A percentile compares a stretch with the other conserved stretches of the same genome.
These are phyloP conservation scores for Hyles vespertilio DNA, from an alignment of 1,140 invertebrate genomes.

Conservation along the genomic window DNA sequence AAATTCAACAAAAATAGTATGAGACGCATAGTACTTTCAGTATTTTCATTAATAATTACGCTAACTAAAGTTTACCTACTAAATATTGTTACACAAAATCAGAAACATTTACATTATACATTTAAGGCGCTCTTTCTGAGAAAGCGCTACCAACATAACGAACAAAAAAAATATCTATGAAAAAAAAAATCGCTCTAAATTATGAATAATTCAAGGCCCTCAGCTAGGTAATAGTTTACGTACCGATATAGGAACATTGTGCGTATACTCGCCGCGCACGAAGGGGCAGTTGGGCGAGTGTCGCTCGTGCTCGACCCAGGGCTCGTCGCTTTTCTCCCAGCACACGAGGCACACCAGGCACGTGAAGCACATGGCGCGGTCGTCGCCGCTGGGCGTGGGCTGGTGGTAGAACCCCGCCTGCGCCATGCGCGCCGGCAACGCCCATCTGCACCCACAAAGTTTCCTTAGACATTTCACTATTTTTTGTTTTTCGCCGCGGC, in stretches of 20 bases:
- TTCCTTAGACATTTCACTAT: slow-evolving; percentile 1
- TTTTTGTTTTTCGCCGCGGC: too few species aligned
- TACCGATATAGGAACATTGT: slow-evolving; percentile 92
- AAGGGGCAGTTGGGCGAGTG: slow-evolving; percentile 95
- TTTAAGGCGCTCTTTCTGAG: too few species aligned
- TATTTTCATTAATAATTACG: too few species aligned
- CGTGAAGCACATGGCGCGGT: slow-evolving; percentile 96
- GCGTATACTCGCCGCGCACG: slow-evolving; percentile 95
- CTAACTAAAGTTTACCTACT: too few species aligned
- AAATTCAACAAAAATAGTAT: too few species aligned
- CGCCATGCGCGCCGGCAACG: slow-evolving; percentile 95
- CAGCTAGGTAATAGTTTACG: slow-evolving; percentile 20
- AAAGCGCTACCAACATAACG: too few species aligned
- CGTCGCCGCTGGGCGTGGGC: slow-evolving; percentile 90
- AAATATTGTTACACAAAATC: too few species aligned
- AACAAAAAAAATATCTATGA: too few species aligned
- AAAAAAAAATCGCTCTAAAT: too few species aligned
- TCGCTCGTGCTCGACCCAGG: slow-evolving; percentile 96
- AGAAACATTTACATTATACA: too few species aligned
- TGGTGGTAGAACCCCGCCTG: slow-evolving; percentile 97
- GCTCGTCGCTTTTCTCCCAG: slow-evolving; percentile 97
- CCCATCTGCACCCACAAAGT: slow-evolving; percentile 82
- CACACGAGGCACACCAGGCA: slow-evolving; percentile 95
- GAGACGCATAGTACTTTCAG: too few species aligned
- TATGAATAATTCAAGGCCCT: not conserved